Conservation (phyloP, 2,113 vertebrate genomes). For the Takifugu bimaculatus region DNA sequence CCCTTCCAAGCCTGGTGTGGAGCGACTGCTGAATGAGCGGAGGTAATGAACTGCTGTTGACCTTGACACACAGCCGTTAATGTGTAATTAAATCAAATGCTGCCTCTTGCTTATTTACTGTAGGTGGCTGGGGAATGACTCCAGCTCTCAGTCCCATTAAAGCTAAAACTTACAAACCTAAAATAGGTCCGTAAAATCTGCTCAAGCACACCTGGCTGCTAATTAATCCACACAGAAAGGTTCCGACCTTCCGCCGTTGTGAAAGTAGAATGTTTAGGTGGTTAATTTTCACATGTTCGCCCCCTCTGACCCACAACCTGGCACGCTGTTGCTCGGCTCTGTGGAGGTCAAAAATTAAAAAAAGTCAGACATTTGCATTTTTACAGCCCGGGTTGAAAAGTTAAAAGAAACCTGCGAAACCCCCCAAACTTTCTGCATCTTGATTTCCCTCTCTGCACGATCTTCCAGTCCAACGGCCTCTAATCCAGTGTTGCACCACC, state of each 20-base stretch:
- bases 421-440: background rate
- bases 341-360: too few species aligned
- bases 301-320: conserved; percentile 1
- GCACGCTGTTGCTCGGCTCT: conserved; percentile 1
- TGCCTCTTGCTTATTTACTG: conserved; percentile 30
- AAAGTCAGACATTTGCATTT: too few species aligned
- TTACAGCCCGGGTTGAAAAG: too few species aligned
- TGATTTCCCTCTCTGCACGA: too few species aligned
- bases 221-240: conserved; percentile 8
- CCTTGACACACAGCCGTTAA: conserved; percentile 28
- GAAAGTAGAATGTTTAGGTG: background rate
- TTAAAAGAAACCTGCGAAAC: too few species aligned
- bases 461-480: too few species aligned
- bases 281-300: conserved; percentile 31
- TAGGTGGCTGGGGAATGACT: conserved; percentile 14
- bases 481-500: too few species aligned
- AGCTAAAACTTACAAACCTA: background rate
- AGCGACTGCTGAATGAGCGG: conserved; percentile 31
- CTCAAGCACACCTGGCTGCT: conserved; percentile 1
- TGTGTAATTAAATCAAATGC: conserved; percentile 25
- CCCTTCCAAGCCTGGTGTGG: conserved; percentile 6
- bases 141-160: conserved; percentile 1
- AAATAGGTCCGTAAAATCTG: background rate
- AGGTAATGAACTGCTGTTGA: conserved; percentile 33
- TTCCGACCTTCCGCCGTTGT: background rate